phyloP scores from a whole-genome alignment of 2,113 vertebrate species.

The Herpailurus yagouaroundi region DNA sequence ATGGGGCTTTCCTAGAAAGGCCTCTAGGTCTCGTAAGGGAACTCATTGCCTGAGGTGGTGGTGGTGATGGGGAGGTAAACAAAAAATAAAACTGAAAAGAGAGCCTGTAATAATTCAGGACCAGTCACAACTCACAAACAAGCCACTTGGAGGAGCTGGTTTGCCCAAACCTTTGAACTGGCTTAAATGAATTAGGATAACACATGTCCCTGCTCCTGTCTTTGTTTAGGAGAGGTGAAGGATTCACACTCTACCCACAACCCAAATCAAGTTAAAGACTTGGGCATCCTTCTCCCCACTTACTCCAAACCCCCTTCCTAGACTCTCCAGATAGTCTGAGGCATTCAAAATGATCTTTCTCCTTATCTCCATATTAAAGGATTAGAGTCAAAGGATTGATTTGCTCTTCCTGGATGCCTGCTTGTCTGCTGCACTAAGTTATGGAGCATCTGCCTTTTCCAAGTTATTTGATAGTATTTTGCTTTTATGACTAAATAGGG shows the following conservation, averaged over 20 bases:
- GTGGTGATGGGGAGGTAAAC: background rate
- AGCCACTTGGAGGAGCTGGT: slow-evolving; percentile 22
- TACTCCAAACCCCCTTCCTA: rapidly evolving
- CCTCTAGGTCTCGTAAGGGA: background rate
- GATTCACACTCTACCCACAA: background rate
- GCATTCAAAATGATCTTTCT: slow-evolving; percentile 2
- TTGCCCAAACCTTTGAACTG: slow-evolving; percentile 61
- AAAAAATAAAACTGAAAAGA: slow-evolving; percentile 5
- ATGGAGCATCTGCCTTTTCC: background rate
- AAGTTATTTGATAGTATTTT: slow-evolving; percentile 40
- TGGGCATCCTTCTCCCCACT: background rate
- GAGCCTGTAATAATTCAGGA: background rate
- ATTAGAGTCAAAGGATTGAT: background rate
- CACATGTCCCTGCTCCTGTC: background rate
- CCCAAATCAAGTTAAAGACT: background rate
- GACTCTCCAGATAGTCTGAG: background rate
- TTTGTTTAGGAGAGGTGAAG: slow-evolving; percentile 47
- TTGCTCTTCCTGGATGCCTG: background rate
- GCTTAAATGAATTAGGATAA: slow-evolving; percentile 35
- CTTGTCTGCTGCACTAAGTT: slow-evolving; percentile 7
- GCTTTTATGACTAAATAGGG: slow-evolving; percentile 37
- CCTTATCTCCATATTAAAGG: background rate
- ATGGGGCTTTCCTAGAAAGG: background rate
- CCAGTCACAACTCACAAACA: slow-evolving; percentile 43
- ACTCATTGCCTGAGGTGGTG: background rate